Percentiles rank a stretch among this genome's conserved stretches.
These are phyloP conservation scores for Sisyra terminalis DNA, from an alignment of 2,888 invertebrate species.

Conservation along the genomic window DNA sequence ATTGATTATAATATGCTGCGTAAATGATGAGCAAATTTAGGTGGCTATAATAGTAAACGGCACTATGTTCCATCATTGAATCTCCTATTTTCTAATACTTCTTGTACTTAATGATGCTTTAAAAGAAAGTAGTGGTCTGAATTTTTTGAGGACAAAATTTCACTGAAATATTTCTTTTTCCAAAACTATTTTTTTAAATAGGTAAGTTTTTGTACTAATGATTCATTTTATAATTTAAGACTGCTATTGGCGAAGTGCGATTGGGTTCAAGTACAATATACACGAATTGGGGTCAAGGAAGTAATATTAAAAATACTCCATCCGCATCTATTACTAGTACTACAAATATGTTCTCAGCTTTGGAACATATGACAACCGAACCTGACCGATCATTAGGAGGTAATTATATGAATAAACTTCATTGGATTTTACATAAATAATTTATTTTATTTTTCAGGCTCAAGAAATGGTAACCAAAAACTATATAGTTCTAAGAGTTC, in stretches of 20 bases:
- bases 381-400: too few relatives aligned
- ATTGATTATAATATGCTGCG: too few relatives aligned
- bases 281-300: slow-evolving; percentile 24
- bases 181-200: background rate
- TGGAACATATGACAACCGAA: slow-evolving; percentile 26
- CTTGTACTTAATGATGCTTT: background rate
- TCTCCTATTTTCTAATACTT: too few relatives aligned
- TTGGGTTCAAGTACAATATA: slow-evolving; percentile 28
- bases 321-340: slow-evolving; percentile 19
- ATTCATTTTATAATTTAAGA: slow-evolving; percentile 18
- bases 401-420: too few relatives aligned
- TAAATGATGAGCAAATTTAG: too few relatives aligned
- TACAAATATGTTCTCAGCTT: slow-evolving; percentile 30
- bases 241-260: slow-evolving; percentile 26
- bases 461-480: slow-evolving; percentile 17
- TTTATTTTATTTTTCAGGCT: slow-evolving; percentile 11
- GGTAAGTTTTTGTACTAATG: background rate
- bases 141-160: background rate
- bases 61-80: too few relatives aligned
- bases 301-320: slow-evolving; percentile 19
- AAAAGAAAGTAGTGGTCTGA: slow-evolving; percentile 3
- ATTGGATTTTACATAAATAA: too few relatives aligned
- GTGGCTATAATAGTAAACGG: too few relatives aligned
- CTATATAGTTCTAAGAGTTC: slow-evolving; percentile 25
- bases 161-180: background rate